phyloP scores from a whole-genome alignment of 2,888 invertebrate species.

The Heliconius erato region DNA sequence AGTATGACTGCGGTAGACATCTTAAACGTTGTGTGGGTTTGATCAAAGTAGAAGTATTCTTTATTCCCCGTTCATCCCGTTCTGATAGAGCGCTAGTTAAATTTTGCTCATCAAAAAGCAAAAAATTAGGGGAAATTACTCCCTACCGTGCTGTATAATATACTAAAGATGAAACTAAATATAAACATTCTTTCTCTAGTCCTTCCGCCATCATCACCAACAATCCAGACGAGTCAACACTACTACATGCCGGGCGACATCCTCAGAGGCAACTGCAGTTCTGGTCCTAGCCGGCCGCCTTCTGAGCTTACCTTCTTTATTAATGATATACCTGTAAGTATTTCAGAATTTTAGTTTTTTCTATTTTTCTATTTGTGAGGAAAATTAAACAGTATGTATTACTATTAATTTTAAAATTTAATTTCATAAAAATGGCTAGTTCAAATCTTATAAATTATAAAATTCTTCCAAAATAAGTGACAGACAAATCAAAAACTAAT shows the following conservation, averaged over 20 bases:
- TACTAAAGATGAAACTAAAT: neutral
- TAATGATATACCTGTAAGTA: constrained; percentile 89
- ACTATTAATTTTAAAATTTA: too few relatives aligned
- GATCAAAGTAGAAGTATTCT: too few relatives aligned
- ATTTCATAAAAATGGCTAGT: neutral
- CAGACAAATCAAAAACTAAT: neutral
- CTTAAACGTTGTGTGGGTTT: too few relatives aligned
- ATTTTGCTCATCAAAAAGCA: too few relatives aligned
- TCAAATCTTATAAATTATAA: neutral
- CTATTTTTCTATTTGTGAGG: neutral
- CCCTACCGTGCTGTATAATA: neutral
- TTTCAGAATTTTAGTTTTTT: neutral
- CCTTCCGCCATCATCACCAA: constrained; percentile 87
- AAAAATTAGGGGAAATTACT: too few relatives aligned
- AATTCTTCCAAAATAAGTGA: neutral
- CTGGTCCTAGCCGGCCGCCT: constrained; percentile 89
- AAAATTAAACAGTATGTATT: too few relatives aligned
- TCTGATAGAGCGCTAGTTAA: too few relatives aligned
- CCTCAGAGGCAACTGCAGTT: constrained; percentile 90
- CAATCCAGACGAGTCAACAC: constrained; percentile 88
- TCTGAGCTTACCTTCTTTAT: constrained; percentile 89
- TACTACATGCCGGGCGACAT: constrained; percentile 90
- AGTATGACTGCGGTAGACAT: too few relatives aligned
- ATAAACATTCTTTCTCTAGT: constrained; percentile 59
- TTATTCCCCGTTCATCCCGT: too few relatives aligned